A percentile compares a stretch with the other conserved stretches of the same genome.
phyloP scores from a whole-genome alignment of 2,888 invertebrate species.

The Acronicta alni region DNA sequence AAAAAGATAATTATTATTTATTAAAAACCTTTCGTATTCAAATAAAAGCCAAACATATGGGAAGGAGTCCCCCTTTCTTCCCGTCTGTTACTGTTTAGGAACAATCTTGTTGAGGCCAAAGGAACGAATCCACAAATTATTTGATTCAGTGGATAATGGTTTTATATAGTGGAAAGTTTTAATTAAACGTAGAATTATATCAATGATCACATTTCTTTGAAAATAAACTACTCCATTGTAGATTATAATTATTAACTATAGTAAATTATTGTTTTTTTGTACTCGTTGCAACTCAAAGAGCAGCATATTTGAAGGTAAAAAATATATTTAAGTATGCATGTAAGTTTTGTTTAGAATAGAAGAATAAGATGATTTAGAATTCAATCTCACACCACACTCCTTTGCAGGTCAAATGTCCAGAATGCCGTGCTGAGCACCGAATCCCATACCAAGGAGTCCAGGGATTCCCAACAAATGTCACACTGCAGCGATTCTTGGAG shows the following conservation, averaged over 20 bases:
- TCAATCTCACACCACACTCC: conserved; percentile 18
- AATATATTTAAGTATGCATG: conserved; percentile 28
- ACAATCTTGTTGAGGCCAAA: no score
- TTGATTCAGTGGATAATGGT: no score
- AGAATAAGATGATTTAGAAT: not conserved
- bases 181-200: no score
- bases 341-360: not conserved
- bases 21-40: no score
- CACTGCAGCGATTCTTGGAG: conserved; percentile 97
- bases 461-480: conserved; percentile 98
- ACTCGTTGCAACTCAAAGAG: conserved; percentile 7
- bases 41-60: no score
- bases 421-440: conserved; percentile 98
- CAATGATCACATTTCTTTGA: not conserved
- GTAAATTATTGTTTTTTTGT: conserved; percentile 28
- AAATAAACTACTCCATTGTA: conserved; percentile 1
- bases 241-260: conserved; percentile 1
- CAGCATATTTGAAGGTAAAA: conserved; percentile 24
- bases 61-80: no score
- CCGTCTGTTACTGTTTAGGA: no score
- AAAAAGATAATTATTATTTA: no score
- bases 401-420: conserved; percentile 97
- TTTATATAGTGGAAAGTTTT: no score
- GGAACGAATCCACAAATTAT: no score
- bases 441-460: conserved; percentile 98